Conservation (phyloP, 2,113 vertebrate species). For the Calyptommatus sinebrachiatus region DNA sequence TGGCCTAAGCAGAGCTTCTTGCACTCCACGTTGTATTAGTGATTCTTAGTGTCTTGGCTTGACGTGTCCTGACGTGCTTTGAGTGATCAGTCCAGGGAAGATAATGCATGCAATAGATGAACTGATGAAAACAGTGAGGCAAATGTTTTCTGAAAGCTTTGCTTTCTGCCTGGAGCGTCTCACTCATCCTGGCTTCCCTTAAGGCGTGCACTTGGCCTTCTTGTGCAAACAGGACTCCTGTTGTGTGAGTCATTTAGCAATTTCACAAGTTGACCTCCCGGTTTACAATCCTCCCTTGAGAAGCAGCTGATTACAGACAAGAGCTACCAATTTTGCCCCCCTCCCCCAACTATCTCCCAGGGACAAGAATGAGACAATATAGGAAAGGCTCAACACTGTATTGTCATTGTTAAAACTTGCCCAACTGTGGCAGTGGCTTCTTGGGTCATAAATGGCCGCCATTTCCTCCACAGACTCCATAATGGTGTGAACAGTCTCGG, state of each 20-base stretch:
- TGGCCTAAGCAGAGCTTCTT: too few species aligned
- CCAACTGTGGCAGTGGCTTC: slow-evolving; percentile 23
- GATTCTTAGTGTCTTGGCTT: too few species aligned
- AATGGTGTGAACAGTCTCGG: not conserved
- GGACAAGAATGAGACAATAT: slow-evolving; percentile 33
- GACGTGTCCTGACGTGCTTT: too few species aligned
- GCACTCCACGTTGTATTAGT: too few species aligned
- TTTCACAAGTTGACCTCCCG: slow-evolving; percentile 37
- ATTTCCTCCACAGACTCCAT: slow-evolving; percentile 1
- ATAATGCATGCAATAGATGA: too few species aligned
- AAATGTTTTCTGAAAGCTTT: not conserved
- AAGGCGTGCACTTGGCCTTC: slow-evolving; percentile 25
- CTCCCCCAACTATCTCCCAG: slow-evolving; percentile 31
- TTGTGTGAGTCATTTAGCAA: slow-evolving; percentile 28
- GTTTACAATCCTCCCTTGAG: slow-evolving; percentile 37
- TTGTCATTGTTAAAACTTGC: slow-evolving; percentile 37
- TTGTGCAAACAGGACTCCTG: slow-evolving; percentile 33
- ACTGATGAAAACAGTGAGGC: too few species aligned
- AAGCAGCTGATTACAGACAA: slow-evolving; percentile 42
- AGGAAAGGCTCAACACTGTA: slow-evolving; percentile 46
- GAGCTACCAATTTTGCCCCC: slow-evolving; percentile 5
- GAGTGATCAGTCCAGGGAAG: too few species aligned
- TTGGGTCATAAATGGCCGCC: not conserved
- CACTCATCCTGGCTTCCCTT: not conserved
- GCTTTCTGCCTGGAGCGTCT: slow-evolving; percentile 10